These are phyloP conservation scores for Rhynchophorus ferrugineus DNA, from an alignment of 1,140 invertebrate genomes.

Conservation along the genomic window DNA sequence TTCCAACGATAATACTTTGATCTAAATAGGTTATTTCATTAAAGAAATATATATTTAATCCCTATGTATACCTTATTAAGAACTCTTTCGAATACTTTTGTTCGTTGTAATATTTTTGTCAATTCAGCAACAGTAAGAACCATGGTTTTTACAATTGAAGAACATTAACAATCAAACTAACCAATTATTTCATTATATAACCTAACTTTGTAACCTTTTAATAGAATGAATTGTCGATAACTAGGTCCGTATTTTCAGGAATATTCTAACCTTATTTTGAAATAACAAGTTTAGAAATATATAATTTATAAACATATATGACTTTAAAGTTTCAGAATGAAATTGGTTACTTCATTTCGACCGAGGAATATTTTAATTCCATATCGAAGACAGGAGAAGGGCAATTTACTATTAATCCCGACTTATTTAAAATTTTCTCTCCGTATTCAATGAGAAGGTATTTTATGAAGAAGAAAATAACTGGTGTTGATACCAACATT, in stretches of 20 bases:
- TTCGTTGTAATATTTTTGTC: background rate
- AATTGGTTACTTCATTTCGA: constrained; percentile 25
- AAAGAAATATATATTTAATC: background rate
- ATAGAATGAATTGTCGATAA: too few species aligned
- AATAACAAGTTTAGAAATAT: constrained; percentile 7
- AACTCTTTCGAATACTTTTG: constrained; percentile 7
- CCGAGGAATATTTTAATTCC: constrained; percentile 26
- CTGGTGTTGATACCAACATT: too few species aligned
- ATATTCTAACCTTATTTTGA: background rate
- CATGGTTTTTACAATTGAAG: constrained; percentile 6
- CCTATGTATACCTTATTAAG: constrained; percentile 2
- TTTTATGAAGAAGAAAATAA: too few species aligned
- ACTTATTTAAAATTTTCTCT: constrained; percentile 25
- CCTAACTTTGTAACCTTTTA: too few species aligned
- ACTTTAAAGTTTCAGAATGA: constrained; percentile 25
- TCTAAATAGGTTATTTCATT: background rate
- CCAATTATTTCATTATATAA: too few species aligned
- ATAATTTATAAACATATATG: too few species aligned
- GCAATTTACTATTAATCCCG: constrained; percentile 13
- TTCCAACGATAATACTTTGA: constrained; percentile 35
- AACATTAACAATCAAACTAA: too few species aligned
- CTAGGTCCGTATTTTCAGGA: background rate
- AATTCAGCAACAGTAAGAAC: constrained; percentile 3
- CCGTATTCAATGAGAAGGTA: constrained; percentile 16
- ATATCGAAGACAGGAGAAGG: constrained; percentile 7